phyloP scores from a whole-genome alignment of 2,113 vertebrate genomes.

The Carassius gibelio region DNA sequence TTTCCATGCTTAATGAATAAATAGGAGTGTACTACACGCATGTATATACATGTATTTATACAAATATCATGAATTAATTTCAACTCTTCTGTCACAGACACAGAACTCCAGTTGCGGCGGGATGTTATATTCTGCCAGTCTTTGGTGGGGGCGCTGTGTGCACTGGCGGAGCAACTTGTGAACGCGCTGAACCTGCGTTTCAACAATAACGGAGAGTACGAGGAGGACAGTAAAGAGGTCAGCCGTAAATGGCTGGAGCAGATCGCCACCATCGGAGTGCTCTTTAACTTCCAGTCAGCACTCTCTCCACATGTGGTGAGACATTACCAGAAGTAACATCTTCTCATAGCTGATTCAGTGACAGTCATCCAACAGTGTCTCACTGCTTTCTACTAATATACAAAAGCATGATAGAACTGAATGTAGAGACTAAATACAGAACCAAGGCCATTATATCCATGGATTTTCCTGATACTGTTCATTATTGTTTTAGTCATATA shows the following conservation, averaged over 20 bases:
- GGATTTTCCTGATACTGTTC: too few species aligned
- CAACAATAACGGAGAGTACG: conserved; percentile 95
- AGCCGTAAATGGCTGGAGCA: conserved; percentile 98
- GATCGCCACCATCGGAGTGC: conserved; percentile 86
- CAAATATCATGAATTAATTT: not conserved
- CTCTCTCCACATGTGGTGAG: conserved; percentile 86
- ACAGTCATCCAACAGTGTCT: not conserved
- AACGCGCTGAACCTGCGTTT: conserved; percentile 87
- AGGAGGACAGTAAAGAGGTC: conserved; percentile 92
- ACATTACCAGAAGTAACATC: not conserved
- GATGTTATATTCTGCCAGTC: conserved; percentile 95
- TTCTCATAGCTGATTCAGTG: not conserved
- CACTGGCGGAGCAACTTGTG: conserved; percentile 90
- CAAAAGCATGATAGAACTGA: not conserved
- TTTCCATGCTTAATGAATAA: not conserved
- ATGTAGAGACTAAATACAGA: not conserved
- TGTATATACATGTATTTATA: not conserved
- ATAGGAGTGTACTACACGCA: not conserved
- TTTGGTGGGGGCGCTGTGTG: conserved; percentile 86
- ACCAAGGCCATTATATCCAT: not conserved
- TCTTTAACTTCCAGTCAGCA: conserved; percentile 92
- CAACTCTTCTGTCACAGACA: conserved; percentile 75
- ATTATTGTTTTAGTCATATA: not conserved
- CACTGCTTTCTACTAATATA: not conserved
- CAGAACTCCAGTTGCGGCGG: conserved; percentile 87